Base-by-base conservation (phyloP, 2,113 vertebrate species). In the Ptyas mucosa region DNA sequence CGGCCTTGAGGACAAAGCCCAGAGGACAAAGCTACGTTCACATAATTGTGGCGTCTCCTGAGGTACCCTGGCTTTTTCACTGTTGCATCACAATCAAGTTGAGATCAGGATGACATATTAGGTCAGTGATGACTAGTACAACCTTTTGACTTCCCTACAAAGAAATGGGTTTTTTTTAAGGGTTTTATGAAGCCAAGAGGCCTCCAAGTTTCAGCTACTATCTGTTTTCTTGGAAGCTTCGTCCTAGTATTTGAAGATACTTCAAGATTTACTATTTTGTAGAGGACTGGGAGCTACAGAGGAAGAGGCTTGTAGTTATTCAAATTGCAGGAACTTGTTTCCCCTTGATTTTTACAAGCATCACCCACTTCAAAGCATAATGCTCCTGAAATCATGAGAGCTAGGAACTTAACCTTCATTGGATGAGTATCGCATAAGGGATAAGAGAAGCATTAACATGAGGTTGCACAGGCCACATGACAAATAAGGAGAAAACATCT, bases 41-140 rank as follows among this genome's bases (percentile, higher is more conserved):
- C 29, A 69, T 69, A 15, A 69, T n/a, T 1, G 64, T 69, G n/a
- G 64, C 29, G 2, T n/a, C 14, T 69, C 64, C 29, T n/a, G 64
- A 69, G 29, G 29, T n/a, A n/a, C 64, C 12, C 1, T 34, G 14
- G 29, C 12, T 24, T 92, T 89, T 26, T 86, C 49, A 89, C n/a
- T 61, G n/a, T 89, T 81, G 49, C 87, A 86, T 89, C 93, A 91
- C 75, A 93, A 69, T 91, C 90, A 64, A 64, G 49, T 1, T 64
- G 54, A 89, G 23, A n/a, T 64, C 34, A 26, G 51, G 29, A 89
- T 21, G 2, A 20, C 26, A 54, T 52, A 39, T 12, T 43, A n/a
- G 21, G 54, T 15, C 81, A 69, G 55, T 3, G 54, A 87, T 61
- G 90, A 51, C 51, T n/a, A 5, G 29, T 12, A 46, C 26, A 55